These are phyloP conservation scores for Scaptomyza montana DNA, from an alignment of 1,140 invertebrate genomes.

Conservation along the genomic window DNA sequence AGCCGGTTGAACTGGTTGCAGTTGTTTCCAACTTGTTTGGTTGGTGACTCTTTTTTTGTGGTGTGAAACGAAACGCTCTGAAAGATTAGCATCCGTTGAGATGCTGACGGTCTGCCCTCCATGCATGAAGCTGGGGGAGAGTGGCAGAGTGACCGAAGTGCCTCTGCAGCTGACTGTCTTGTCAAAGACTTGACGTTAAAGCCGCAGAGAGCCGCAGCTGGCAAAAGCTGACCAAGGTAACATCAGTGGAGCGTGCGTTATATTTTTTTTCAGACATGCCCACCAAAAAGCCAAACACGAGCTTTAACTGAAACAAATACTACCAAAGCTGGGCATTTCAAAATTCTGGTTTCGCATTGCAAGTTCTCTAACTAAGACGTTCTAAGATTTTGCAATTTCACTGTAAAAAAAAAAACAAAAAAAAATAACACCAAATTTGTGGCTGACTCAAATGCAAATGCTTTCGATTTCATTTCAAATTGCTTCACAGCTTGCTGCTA, in stretches of 20 bases:
- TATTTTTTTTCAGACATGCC: constrained; percentile 18
- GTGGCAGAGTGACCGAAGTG: neutral
- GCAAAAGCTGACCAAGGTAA: constrained; percentile 63
- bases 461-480: constrained; percentile 37
- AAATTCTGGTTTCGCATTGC: constrained; percentile 40
- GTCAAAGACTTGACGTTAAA: constrained; percentile 70
- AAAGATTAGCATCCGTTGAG: constrained; percentile 63
- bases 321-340: constrained; percentile 12
- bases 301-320: constrained; percentile 26
- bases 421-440: neutral
- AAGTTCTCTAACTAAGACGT: neutral
- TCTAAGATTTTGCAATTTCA: constrained; percentile 50
- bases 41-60: constrained; percentile 13
- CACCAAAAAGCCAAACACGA: constrained; percentile 9
- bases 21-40: constrained; percentile 47
- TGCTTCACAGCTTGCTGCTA: constrained; percentile 12
- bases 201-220: constrained; percentile 32
- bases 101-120: constrained; percentile 26
- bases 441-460: constrained; percentile 21
- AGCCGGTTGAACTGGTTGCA: constrained; percentile 48
- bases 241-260: constrained; percentile 54
- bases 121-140: neutral
- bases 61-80: constrained; percentile 51
- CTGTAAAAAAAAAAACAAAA: neutral
- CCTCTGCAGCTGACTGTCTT: constrained; percentile 35